Conservation (phyloP, 2,888 invertebrate species). For the Hydrotaea diabolus region DNA sequence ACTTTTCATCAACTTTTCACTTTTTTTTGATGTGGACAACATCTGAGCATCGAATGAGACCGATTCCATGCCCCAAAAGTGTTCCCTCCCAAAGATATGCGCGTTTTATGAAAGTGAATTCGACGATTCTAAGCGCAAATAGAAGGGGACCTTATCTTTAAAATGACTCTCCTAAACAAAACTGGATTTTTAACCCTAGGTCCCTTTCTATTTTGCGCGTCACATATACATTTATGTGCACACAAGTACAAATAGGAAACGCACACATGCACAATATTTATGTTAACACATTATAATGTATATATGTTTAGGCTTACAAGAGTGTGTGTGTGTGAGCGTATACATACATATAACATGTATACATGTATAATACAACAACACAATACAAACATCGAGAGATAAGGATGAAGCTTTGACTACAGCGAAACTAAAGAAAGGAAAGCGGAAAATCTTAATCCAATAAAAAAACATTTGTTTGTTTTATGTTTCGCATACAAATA, state of each 20-base stretch:
- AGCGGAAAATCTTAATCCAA: slow-evolving; percentile 55
- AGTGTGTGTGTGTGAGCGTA: slow-evolving; percentile 26
- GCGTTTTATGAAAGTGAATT: too few species aligned
- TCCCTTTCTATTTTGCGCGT: too few species aligned
- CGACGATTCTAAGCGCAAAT: too few species aligned
- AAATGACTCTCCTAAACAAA: too few species aligned
- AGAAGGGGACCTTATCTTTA: too few species aligned
- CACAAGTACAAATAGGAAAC: slow-evolving; percentile 4
- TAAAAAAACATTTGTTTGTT: slow-evolving; percentile 47
- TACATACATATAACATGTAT: slow-evolving; percentile 40
- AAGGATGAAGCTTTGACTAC: slow-evolving; percentile 38
- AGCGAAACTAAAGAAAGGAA: slow-evolving; percentile 45
- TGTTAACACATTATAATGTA: slow-evolving; percentile 40
- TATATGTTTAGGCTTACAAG: slow-evolving; percentile 1
- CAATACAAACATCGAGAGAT: slow-evolving; percentile 53
- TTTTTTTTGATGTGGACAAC: too few species aligned
- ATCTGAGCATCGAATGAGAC: too few species aligned
- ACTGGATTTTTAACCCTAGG: too few species aligned
- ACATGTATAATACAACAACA: slow-evolving; percentile 12
- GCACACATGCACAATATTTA: slow-evolving; percentile 32
- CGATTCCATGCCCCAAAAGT: too few species aligned
- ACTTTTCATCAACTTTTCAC: too few species aligned
- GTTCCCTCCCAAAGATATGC: too few species aligned
- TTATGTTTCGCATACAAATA: slow-evolving; percentile 29
- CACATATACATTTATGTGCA: not conserved